phyloP scores from a whole-genome alignment of 2,113 vertebrate species.

The Choloepus hoffmanni region DNA sequence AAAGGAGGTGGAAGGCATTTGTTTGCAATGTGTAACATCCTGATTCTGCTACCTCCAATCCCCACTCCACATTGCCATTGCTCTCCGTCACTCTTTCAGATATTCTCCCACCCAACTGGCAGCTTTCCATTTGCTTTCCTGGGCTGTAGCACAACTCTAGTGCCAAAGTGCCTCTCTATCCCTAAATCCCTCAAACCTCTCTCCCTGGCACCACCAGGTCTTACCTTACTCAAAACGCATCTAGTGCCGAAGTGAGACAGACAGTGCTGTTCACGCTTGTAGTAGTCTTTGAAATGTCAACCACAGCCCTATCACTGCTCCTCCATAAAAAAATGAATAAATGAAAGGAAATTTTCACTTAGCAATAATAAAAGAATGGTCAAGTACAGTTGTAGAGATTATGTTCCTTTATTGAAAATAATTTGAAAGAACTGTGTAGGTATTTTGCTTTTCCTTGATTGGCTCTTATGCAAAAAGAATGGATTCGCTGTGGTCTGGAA shows the following conservation, averaged over 20 bases:
- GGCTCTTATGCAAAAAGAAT: neutral
- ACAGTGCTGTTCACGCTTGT: neutral
- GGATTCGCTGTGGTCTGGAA: neutral
- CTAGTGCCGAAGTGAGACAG: neutral
- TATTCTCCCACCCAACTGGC: too few relatives aligned
- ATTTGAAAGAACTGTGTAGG: neutral
- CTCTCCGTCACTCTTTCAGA: neutral
- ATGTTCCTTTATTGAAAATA: neutral
- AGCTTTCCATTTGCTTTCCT: neutral
- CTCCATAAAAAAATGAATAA: neutral
- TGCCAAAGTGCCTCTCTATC: neutral
- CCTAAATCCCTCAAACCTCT: neutral
- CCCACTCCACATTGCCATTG: rapidly evolving
- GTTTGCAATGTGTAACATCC: neutral
- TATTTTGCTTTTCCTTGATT: neutral
- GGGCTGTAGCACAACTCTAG: neutral
- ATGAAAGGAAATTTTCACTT: neutral
- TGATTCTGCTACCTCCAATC: neutral
- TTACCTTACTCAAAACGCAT: neutral
- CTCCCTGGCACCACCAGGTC: neutral
- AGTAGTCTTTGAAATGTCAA: neutral
- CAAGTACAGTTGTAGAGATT: neutral
- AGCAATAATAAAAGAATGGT: neutral
- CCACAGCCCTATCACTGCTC: neutral
- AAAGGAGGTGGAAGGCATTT: neutral